Percentiles rank a stretch among this genome's conserved stretches.
Conservation (phyloP, 2,797 vertebrate genomes). For the Melanotaenia trifasciata region DNA sequence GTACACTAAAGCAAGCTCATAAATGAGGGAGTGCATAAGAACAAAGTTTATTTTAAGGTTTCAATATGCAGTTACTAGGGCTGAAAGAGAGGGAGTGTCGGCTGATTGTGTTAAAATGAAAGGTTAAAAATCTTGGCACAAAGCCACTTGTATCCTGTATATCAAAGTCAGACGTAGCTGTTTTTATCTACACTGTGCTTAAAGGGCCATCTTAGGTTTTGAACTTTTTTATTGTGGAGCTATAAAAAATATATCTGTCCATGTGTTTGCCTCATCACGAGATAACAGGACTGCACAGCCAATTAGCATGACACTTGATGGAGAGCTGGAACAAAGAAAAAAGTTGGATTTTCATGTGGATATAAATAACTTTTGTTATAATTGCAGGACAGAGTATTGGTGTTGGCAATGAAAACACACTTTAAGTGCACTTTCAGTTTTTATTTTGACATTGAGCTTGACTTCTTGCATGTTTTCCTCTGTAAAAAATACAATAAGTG, state of each 20-base stretch:
- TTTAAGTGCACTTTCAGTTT: background rate
- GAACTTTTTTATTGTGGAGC: constrained; percentile 17
- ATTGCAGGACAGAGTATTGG: background rate
- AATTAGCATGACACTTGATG: background rate
- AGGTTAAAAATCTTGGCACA: constrained; percentile 54
- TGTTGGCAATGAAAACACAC: background rate
- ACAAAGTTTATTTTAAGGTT: constrained; percentile 65
- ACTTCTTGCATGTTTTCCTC: background rate
- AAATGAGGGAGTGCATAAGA: constrained; percentile 39
- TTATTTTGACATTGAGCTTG: background rate
- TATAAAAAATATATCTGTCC: background rate
- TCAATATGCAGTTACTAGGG: constrained; percentile 57
- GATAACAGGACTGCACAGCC: background rate
- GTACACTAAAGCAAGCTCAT: constrained; percentile 36
- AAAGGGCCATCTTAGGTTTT: constrained; percentile 21
- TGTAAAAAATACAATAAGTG: background rate
- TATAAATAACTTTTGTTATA: background rate
- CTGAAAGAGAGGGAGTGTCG: constrained; percentile 76
- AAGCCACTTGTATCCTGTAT: constrained; percentile 55
- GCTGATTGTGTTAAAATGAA: constrained; percentile 77
- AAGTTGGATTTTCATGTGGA: background rate
- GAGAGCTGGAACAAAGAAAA: background rate
- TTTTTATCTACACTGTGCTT: constrained; percentile 32
- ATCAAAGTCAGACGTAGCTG: constrained; percentile 54
- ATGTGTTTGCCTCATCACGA: background rate